Conservation (phyloP, 2,888 invertebrate genomes). For the Rhamnusium bicolor region DNA sequence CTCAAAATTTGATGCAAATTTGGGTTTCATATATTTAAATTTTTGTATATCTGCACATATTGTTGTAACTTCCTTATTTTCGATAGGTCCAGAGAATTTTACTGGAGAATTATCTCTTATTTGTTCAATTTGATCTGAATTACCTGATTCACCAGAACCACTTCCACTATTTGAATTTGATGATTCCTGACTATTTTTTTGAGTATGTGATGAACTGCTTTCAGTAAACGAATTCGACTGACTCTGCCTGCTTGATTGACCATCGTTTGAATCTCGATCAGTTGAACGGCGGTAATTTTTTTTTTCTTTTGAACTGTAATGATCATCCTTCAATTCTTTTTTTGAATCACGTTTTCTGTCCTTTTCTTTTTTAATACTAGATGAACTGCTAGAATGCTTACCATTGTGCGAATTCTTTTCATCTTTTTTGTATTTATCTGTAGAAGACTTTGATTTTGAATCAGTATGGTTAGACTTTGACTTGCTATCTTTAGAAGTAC, state of each 20-base stretch:
- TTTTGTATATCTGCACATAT: conserved; percentile 35
- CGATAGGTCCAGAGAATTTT: conserved; percentile 5
- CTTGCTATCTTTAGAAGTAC: conserved; percentile 58
- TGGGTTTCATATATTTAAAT: conserved; percentile 75
- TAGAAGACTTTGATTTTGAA: conserved; percentile 54
- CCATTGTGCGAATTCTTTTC: conserved; percentile 50
- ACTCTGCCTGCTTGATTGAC: conserved; percentile 70
- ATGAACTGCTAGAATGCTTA: conserved; percentile 48
- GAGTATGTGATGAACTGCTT: conserved; percentile 66
- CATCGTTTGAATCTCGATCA: conserved; percentile 87
- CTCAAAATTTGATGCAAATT: conserved; percentile 79
- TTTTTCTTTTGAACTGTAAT: conserved; percentile 79
- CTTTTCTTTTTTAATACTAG: conserved; percentile 52
- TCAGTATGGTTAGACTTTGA: conserved; percentile 58
- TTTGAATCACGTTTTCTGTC: conserved; percentile 58
- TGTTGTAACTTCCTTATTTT: conserved; percentile 34
- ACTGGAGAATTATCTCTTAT: conserved; percentile 29
- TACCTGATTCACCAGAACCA: conserved; percentile 65
- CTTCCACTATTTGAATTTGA: conserved; percentile 40
- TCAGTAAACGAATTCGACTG: conserved; percentile 68
- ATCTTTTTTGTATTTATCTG: conserved; percentile 55
- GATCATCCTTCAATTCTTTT: conserved; percentile 78
- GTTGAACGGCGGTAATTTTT: conserved; percentile 81
- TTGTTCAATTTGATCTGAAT: conserved; percentile 61
- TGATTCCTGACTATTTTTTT: conserved; percentile 56